Conservation (phyloP, 2,888 invertebrate genomes). For the Laspeyria flexula region DNA sequence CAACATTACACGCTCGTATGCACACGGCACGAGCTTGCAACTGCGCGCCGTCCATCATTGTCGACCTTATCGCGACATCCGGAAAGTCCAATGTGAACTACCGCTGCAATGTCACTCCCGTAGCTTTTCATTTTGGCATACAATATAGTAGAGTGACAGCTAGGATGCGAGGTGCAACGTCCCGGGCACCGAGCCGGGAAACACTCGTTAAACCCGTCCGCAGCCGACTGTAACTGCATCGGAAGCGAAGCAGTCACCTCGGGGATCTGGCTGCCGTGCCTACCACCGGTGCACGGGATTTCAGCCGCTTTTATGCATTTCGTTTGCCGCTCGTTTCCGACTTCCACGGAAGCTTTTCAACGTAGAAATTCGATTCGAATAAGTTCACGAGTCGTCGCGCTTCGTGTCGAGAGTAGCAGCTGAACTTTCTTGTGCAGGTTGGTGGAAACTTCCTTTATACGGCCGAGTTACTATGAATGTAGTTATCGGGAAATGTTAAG, state of each 20-base stretch:
- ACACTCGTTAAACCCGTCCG: constrained; percentile 61
- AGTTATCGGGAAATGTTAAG: constrained; percentile 70
- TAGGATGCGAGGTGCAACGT: constrained; percentile 53
- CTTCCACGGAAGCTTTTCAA: constrained; percentile 45
- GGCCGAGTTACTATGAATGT: constrained; percentile 65
- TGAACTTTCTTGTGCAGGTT: constrained; percentile 60
- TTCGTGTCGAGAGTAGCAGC: constrained; percentile 47
- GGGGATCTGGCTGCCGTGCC: constrained; percentile 51
- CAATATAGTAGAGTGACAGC: constrained; percentile 54
- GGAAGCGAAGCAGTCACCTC: constrained; percentile 62
- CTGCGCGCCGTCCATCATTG: constrained; percentile 42
- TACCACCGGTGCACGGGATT: constrained; percentile 43
- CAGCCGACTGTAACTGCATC: constrained; percentile 62
- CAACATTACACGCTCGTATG: constrained; percentile 64
- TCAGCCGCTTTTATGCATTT: constrained; percentile 54
- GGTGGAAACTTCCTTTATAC: constrained; percentile 67
- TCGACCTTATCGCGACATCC: constrained; percentile 54
- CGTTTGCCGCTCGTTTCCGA: constrained; percentile 51
- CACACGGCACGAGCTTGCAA: constrained; percentile 61
- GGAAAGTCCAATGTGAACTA: constrained; percentile 45
- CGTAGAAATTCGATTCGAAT: constrained; percentile 66
- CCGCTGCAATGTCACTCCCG: constrained; percentile 23
- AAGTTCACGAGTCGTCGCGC: constrained; percentile 68
- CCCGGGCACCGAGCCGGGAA: constrained; percentile 62
- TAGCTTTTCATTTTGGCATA: constrained; percentile 49